Percentiles rank a stretch among this genome's conserved stretches.
Evolutionary conservation across 2,888 invertebrate genomes (phyloP).

Genomic region (Hirtodrosophila duncani): DNA sequence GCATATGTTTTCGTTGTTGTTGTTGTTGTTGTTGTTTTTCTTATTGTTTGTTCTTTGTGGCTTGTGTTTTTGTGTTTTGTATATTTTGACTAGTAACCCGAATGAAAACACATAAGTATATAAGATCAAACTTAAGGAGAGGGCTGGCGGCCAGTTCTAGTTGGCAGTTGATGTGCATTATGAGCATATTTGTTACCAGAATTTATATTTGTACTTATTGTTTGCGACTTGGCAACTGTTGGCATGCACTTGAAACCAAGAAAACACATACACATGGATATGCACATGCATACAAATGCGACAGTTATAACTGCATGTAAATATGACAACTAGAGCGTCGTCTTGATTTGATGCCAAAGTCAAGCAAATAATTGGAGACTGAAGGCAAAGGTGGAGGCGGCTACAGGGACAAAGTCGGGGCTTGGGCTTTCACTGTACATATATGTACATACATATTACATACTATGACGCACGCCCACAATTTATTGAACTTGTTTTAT

Average conservation of each 20-base stretch:
- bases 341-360: conserved; percentile 57
- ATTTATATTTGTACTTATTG: conserved; percentile 27
- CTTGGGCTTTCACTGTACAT: conserved; percentile 51
- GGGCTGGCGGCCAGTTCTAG: conserved; percentile 41
- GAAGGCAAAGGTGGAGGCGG: conserved; percentile 63
- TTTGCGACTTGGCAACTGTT: conserved; percentile 34
- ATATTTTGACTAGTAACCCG: conserved; percentile 31
- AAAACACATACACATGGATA: not conserved
- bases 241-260: conserved; percentile 22
- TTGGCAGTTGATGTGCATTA: conserved; percentile 40
- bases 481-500: conserved; percentile 47
- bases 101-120: conserved; percentile 9
- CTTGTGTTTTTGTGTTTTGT: conserved; percentile 3
- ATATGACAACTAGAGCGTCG: conserved; percentile 26
- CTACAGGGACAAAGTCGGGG: conserved; percentile 34
- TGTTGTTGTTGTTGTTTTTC: not conserved
- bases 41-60: not conserved
- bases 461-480: conserved; percentile 48
- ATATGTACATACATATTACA: conserved; percentile 1
- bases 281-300: conserved; percentile 8
- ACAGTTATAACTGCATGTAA: not conserved
- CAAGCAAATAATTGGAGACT: conserved; percentile 60
- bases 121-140: conserved; percentile 5
- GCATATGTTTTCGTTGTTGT: conserved; percentile 6
- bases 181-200: conserved; percentile 34